Base-by-base conservation (phyloP, 1,140 invertebrate genomes). In the Panagrolaimus sp. region DNA sequence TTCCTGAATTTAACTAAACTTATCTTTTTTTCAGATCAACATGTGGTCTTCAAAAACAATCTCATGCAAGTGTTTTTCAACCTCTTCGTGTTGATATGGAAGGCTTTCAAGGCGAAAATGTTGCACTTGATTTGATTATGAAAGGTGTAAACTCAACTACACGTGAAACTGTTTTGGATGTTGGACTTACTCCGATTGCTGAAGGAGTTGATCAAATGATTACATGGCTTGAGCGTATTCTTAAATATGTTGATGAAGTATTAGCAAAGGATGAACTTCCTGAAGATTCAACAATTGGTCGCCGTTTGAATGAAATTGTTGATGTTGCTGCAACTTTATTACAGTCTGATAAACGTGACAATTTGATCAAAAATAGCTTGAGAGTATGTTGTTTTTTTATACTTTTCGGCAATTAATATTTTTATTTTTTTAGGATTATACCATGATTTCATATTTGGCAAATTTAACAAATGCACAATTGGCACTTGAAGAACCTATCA, bases 361-460 rank as follows among this genome's bases (percentile, higher is more conserved):
- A 47, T 43, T 63, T 81, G 12, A 69, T 83, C 32, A 82, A 81
- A 67, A 77, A 75, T 64, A 76, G 66, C 24, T 26, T 83, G n/a
- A 70, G 79, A 43, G 74, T 75, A 71, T 43, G 73, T 65, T 67
- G 72, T 12, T 47, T 14, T 6, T 6, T 28, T 43, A 7, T 73
- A 71, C 4, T 21, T 44, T 71, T 63, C 1, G 1, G 7, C 12
- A 9, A 12, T 17, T 44, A 10, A 70, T 38, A 44, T 47, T 1
- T 64, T 17, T 38, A 12, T 15, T 67, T 26, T 75, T 76, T 67
- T 48, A 76, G 74, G 79, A 81, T 64, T 83, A 80, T 66, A 75
- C 80, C 48, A 81, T 81, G 80, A 73, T 82, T 68, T 80, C 81
- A 6, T 81, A 82, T 63, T 67, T 82, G 21, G 72, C 80, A 15